phyloP scores from a whole-genome alignment of 2,888 invertebrate species.

The Crocallis elinguaria region DNA sequence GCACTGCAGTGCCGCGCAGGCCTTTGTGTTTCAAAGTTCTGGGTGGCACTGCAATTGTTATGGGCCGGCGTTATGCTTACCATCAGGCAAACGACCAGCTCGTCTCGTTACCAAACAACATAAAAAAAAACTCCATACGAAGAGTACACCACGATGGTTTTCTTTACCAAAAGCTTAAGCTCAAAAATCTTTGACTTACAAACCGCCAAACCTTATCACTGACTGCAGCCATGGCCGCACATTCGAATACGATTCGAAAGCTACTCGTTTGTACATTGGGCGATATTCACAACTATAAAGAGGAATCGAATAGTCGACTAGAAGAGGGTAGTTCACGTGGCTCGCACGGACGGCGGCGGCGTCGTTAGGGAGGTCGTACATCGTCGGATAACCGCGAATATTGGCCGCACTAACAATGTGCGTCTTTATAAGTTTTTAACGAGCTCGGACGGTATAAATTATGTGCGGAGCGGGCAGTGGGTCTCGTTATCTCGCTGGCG shows the following conservation, averaged over 20 bases:
- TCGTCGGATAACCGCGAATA: constrained; percentile 78
- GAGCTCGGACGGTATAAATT: constrained; percentile 84
- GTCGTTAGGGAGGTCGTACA: constrained; percentile 78
- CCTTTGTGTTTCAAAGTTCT: too few species aligned
- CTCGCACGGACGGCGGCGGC: constrained; percentile 48
- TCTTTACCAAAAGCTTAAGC: too few species aligned
- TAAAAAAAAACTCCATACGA: too few species aligned
- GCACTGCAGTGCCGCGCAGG: too few species aligned
- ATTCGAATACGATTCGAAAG: constrained; percentile 20
- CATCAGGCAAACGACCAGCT: too few species aligned
- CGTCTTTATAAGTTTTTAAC: constrained; percentile 85
- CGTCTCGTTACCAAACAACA: too few species aligned
- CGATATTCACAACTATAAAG: constrained; percentile 37
- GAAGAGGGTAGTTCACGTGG: constrained; percentile 62
- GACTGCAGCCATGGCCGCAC: too few species aligned
- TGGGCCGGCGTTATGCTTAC: too few species aligned
- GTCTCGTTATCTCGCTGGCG: constrained; percentile 83
- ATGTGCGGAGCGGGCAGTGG: constrained; percentile 80
- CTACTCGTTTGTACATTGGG: constrained; percentile 25
- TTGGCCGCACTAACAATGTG: constrained; percentile 84
- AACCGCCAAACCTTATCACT: too few species aligned
- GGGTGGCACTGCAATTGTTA: too few species aligned
- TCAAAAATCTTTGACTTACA: too few species aligned
- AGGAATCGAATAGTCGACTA: constrained; percentile 46
- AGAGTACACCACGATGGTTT: too few species aligned